Evolutionary conservation across 2,888 invertebrate species (phyloP).

Genomic region (Helobdella robusta): DNA sequence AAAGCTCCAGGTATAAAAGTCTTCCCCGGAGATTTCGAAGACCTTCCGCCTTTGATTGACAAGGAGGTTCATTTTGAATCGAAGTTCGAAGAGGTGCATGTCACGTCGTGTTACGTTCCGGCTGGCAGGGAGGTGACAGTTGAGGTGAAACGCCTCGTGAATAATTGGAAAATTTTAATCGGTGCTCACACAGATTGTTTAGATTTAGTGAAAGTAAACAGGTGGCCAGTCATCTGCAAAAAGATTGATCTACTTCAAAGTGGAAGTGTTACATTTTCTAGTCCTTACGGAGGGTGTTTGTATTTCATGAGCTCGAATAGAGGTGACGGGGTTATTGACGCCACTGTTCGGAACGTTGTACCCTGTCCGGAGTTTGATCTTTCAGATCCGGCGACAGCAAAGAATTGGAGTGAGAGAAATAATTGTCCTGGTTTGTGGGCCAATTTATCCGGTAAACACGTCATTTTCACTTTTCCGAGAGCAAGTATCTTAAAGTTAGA

Average conservation of each 20-base stretch:
- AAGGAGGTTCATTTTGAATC: conserved; percentile 28
- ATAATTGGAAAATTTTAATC: conserved; percentile 32
- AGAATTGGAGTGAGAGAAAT: conserved; percentile 27
- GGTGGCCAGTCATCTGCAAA: conserved; percentile 29
- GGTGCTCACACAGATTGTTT: conserved; percentile 36
- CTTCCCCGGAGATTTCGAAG: conserved; percentile 36
- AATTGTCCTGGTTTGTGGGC: conserved; percentile 34
- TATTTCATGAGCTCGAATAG: conserved; percentile 25
- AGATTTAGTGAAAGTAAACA: neutral
- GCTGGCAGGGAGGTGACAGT: conserved; percentile 15
- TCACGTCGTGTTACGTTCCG: conserved; percentile 33
- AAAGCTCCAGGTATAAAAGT: conserved; percentile 33
- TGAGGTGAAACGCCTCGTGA: neutral
- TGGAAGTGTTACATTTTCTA: neutral
- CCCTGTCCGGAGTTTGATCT: conserved; percentile 27
- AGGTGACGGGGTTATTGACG: neutral
- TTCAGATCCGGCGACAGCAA: neutral
- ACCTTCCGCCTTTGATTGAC: conserved; percentile 16
- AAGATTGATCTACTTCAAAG: neutral
- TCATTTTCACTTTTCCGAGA: conserved; percentile 35
- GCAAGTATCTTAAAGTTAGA: conserved; percentile 30
- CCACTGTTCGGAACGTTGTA: conserved; percentile 26
- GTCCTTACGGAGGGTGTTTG: conserved; percentile 29
- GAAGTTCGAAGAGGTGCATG: conserved; percentile 27
- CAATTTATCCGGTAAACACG: conserved; percentile 34